Evolutionary conservation across 2,797 vertebrate genomes (phyloP).

Genomic region (Arnoldichthys spilopterus): DNA sequence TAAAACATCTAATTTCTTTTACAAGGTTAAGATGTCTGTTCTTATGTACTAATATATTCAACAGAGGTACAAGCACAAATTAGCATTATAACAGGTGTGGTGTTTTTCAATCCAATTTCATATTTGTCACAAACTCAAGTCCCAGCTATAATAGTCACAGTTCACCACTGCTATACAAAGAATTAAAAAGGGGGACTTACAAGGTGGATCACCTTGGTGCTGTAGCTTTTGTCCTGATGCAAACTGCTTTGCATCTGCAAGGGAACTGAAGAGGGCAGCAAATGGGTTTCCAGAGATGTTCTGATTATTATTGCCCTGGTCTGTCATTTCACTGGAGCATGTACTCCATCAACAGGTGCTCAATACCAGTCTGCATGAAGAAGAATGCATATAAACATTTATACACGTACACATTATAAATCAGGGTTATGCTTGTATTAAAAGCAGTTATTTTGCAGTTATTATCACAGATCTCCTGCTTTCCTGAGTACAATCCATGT

Average conservation of each 20-base stretch:
- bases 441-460: background rate
- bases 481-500: background rate
- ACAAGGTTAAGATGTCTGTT: no score
- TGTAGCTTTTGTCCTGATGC: constrained; percentile 89
- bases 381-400: constrained; percentile 46
- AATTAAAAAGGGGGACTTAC: constrained; percentile 65
- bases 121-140: no score
- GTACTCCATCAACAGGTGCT: constrained; percentile 73
- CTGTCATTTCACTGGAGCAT: constrained; percentile 91
- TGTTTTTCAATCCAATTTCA: no score
- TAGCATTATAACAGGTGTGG: no score
- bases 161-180: no score
- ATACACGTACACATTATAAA: background rate
- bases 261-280: constrained; percentile 94
- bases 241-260: constrained; percentile 96
- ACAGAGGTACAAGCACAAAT: no score
- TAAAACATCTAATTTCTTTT: no score
- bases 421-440: background rate
- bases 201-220: constrained; percentile 74
- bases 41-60: no score
- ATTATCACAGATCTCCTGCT: no score
- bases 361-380: constrained; percentile 28
- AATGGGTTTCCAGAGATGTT: constrained; percentile 98
- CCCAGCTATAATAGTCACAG: no score
- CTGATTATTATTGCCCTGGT: constrained; percentile 98